Conservation (phyloP, 2,797 vertebrate genomes). For the Sebastes trivittatus region DNA sequence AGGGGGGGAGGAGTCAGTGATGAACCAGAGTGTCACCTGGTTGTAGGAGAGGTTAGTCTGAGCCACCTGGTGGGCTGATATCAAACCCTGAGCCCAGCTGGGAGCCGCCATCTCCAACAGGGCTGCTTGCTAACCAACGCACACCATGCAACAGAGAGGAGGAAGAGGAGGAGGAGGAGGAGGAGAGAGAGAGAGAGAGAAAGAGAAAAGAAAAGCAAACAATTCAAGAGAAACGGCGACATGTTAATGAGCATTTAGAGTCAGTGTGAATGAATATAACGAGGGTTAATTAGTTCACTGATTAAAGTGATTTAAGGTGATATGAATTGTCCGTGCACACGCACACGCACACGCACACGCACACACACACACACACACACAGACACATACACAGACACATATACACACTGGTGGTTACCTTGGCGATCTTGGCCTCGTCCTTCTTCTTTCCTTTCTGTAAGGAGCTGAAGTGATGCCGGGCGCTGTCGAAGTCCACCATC, state of each 20-base stretch:
- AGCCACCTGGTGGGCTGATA: slow-evolving; percentile 97
- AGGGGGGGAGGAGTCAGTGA: neutral
- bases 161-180: neutral
- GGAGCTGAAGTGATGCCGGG: slow-evolving; percentile 93
- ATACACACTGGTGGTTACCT: slow-evolving; percentile 77
- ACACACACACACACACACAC: neutral
- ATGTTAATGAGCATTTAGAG: slow-evolving; percentile 32
- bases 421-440: slow-evolving; percentile 91
- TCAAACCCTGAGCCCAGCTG: slow-evolving; percentile 98
- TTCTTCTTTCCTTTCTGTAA: slow-evolving; percentile 96
- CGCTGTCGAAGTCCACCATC: slow-evolving; percentile 96
- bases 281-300: neutral
- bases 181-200: neutral
- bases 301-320: slow-evolving; percentile 8
- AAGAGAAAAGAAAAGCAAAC: slow-evolving; percentile 39
- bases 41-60: slow-evolving; percentile 99
- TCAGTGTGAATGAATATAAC: neutral
- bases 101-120: slow-evolving; percentile 98
- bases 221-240: slow-evolving; percentile 53
- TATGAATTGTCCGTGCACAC: neutral
- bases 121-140: slow-evolving; percentile 87
- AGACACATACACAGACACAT: neutral
- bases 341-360: neutral
- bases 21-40: slow-evolving; percentile 88
- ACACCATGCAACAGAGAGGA: slow-evolving; percentile 57